Percentiles rank a stretch among this genome's conserved stretches.
phyloP scores from a whole-genome alignment of 2,113 vertebrate species.

The Grammomys dolichurus region DNA sequence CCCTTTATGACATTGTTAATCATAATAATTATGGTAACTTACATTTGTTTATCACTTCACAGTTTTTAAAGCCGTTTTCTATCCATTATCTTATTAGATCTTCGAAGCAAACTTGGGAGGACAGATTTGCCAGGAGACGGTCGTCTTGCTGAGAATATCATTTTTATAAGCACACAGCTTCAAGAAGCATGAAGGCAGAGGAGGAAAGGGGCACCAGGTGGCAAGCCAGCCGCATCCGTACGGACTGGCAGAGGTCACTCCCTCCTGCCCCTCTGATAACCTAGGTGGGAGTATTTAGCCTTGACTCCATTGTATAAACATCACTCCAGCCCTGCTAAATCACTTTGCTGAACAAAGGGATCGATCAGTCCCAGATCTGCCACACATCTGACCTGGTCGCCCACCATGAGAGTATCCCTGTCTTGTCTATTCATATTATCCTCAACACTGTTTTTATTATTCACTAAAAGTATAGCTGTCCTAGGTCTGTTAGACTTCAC shows the following conservation, averaged over 20 bases:
- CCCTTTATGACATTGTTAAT: conserved; percentile 69
- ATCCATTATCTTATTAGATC: conserved; percentile 53
- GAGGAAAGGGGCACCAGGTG: neutral
- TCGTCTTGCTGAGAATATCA: neutral
- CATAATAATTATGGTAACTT: conserved; percentile 70
- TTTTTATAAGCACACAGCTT: neutral
- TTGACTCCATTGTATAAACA: neutral
- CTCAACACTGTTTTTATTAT: conserved; percentile 16
- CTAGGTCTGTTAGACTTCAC: neutral
- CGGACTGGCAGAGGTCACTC: neutral
- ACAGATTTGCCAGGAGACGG: neutral
- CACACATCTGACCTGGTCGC: neutral
- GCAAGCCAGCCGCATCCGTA: neutral
- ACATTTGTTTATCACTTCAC: conserved; percentile 43
- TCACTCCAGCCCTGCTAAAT: neutral
- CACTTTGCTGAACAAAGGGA: neutral
- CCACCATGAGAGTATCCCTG: neutral
- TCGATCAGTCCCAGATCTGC: neutral
- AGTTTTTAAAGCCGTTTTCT: conserved; percentile 66
- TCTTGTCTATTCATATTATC: neutral
- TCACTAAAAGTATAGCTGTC: neutral
- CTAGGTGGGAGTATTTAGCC: neutral
- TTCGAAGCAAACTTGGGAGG: conserved; percentile 58
- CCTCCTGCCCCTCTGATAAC: neutral
- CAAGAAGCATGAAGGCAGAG: neutral